phyloP scores from a whole-genome alignment of 2,888 invertebrate species.

The Andrena haemorrhoa region DNA sequence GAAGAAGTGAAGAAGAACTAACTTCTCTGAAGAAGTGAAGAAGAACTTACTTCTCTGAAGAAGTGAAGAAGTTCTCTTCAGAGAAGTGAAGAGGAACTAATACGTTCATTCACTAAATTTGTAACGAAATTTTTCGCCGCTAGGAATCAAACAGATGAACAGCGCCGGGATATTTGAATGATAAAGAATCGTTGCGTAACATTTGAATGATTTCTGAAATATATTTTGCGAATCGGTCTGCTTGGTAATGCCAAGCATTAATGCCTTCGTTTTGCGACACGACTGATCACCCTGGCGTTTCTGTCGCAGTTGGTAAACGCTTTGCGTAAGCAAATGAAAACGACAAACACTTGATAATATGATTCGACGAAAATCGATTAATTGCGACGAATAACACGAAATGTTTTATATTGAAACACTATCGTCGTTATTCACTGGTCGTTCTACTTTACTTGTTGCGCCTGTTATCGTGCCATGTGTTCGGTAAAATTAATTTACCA shows the following conservation, averaged over 20 bases:
- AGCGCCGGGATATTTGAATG: not conserved
- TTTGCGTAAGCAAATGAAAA: conserved; percentile 15
- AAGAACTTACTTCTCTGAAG: no score
- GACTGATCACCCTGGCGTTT: not conserved
- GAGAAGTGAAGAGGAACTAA: no score
- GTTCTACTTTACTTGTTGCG: not conserved
- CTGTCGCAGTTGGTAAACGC: conserved; percentile 9
- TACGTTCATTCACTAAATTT: no score
- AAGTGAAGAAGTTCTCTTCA: no score
- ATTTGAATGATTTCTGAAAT: not conserved
- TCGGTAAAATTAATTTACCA: no score
- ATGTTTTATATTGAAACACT: not conserved
- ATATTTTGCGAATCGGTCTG: conserved; percentile 3
- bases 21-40: no score
- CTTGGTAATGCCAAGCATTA: not conserved
- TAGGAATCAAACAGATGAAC: no score
- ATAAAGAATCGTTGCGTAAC: conserved; percentile 3
- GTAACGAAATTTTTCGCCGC: no score
- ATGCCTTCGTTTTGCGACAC: not conserved
- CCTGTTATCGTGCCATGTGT: no score
- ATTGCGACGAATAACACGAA: not conserved
- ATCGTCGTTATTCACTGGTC: not conserved
- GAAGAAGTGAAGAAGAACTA: no score
- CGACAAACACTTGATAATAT: conserved; percentile 53
- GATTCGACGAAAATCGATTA: conserved; percentile 44